These are phyloP conservation scores for Lerista edwardsae DNA, from an alignment of 2,797 vertebrate genomes.

Conservation along the genomic window DNA sequence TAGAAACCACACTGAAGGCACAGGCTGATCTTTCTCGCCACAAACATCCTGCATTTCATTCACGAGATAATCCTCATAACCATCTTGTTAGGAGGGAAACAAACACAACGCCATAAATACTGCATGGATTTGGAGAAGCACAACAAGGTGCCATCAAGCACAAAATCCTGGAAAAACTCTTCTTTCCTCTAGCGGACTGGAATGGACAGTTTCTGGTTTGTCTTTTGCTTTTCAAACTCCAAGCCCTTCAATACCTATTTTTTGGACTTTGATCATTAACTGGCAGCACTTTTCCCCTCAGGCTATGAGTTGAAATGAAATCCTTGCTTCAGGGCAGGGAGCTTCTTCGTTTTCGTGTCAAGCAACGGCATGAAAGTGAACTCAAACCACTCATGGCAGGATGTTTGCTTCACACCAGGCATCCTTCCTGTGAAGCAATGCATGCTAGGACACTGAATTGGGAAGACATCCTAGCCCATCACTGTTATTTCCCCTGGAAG, in stretches of 20 bases:
- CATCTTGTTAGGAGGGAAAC: neutral
- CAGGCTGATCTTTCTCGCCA: neutral
- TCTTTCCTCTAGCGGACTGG: neutral
- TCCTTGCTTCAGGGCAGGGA: neutral
- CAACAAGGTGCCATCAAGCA: constrained; percentile 7
- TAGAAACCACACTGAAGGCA: neutral
- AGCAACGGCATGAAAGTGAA: neutral
- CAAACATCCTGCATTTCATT: neutral
- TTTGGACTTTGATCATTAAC: neutral
- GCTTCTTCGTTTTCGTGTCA: neutral
- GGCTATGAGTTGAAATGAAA: constrained; percentile 2
- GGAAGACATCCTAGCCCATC: neutral
- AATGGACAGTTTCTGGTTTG: neutral
- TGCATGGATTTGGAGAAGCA: neutral
- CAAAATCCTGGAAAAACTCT: neutral
- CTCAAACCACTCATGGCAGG: neutral
- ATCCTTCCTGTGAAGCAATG: neutral
- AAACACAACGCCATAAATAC: constrained; percentile 33
- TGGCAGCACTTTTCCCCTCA: constrained; percentile 8
- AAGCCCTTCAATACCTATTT: neutral
- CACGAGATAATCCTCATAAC: neutral
- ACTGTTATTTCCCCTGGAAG: neutral
- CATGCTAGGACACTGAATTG: neutral
- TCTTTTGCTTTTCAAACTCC: neutral
- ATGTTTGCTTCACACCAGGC: neutral